Evolutionary conservation across 2,888 invertebrate genomes (phyloP), one percentile per base, ranked within the genome.

Genomic region (Acanthosepion pharaonis): DNA sequence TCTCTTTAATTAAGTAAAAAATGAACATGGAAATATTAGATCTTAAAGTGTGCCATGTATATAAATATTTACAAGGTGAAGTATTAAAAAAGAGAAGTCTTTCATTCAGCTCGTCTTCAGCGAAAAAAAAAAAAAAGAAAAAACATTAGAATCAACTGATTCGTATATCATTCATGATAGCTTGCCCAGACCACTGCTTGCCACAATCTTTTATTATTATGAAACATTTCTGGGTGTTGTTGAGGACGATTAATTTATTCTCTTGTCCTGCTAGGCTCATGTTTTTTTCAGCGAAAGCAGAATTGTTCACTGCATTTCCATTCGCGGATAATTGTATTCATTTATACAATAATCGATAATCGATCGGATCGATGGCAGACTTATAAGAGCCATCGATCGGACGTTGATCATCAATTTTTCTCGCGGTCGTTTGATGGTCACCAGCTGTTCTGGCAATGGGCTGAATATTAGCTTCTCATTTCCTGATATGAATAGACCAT

Each of bases 331-430:
- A 78, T 78, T 78, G 78, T 78, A 78, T 78, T 78, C 78, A 78
- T 78, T 78, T 78, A 78, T 78, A 78, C n/a, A 78, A 78, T 78
- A 78, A 78, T 78, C 78, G 33, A 78, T 78, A 78, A 78, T 78
- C 78, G 11, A 78, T 78, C 18, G n/a, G 78, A 33, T 78, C 78
- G 33, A 78, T 78, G 33, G 33, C 9, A 18, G 15, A 33, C n/a
- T 78, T 33, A 78, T 78, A 78, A 78, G 78, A 78, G n/a, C n/a
- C n/a, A n/a, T 78, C 78, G 78, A 33, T 33, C 78, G n/a, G 78
- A 78, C 33, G n/a, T 78, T 78, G 78, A 78, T 78, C n/a, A 78
- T 78, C 78, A n/a, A n/a, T 15, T 33, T 78, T 78, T 78, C 78
- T 11, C 8, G 33, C n/a, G 78, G 15, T 78, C 18, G 78, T 78